Evolutionary conservation across 23 tunicate genomes (phyloP), one percentile per base, ranked within the genome.

Genomic region (Ascidia mentula): DNA sequence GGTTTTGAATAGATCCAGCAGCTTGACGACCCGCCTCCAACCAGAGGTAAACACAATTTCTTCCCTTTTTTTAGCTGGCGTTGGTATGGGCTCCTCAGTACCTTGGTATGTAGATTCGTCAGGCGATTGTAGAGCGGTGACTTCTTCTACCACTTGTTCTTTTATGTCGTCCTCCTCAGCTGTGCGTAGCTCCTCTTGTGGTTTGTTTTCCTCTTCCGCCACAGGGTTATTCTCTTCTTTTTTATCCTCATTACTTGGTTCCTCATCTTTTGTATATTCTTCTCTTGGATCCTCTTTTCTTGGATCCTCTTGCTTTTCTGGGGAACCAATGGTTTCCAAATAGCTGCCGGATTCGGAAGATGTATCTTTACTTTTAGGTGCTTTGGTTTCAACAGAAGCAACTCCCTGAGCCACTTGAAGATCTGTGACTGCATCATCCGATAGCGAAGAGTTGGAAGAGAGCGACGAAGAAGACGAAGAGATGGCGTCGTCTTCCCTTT

Each of bases 11-110:
- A 96, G 65, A 45, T 96, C 97, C 22, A 40, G 69, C 18, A 96
- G 77, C 39, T 79, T 65, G 28, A 91, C 96, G 22, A 46, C 73
- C 77, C 72, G 88, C 3, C 90, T 38, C 99, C 99, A 96, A 13
- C 99, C 97, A 0, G 99, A 91, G 6, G 85, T 87, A 78, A 96
- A 96, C 17, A 65, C 73, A 18, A 96, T 87, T 31, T 96, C 91
- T 12, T 88, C 87, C 12, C 97, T 53, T 77, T 87, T 84, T 77
- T 84, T 91, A 0, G 69, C 5, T 76, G 77, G 77, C 8, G 26
- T n/a, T 40, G 17, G 28, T 2, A 40, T 24, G 22, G 77, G 77
- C 6, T 36, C 40, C 45, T 9, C 45, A 3, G 26, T 2, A 34
- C 18, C 38, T 12, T 35, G 33, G 5, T 53, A 5, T 1, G 13